Conservation (phyloP, 2,113 vertebrate species). For the Martes martes region DNA sequence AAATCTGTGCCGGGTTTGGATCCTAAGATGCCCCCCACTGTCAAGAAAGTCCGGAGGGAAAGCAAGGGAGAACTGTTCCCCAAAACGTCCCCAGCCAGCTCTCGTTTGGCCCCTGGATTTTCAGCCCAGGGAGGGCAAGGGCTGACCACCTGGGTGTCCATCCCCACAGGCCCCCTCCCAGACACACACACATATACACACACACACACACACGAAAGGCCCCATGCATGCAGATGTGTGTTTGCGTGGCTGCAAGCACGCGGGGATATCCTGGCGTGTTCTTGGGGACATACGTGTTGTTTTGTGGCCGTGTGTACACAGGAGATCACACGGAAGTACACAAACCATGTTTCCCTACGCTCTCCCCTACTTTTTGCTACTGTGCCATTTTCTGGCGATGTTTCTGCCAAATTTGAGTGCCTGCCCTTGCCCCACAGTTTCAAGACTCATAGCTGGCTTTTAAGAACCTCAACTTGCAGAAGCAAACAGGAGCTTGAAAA, state of each 20-base stretch:
- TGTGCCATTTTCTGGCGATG: not conserved
- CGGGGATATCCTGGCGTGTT: not conserved
- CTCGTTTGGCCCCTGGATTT: not conserved
- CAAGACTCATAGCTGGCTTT: slow-evolving; percentile 14
- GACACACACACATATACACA: not conserved
- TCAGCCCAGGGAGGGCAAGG: not conserved
- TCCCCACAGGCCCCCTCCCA: not conserved
- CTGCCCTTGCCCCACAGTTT: not conserved
- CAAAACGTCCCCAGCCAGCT: not conserved
- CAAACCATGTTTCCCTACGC: rapidly evolving
- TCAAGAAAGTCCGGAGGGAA: not conserved
- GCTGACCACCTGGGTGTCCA: no score
- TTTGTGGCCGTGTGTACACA: not conserved
- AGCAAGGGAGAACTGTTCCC: not conserved
- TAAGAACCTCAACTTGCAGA: slow-evolving; percentile 17
- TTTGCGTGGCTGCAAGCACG: no score
- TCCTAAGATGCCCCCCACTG: not conserved
- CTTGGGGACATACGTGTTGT: not conserved
- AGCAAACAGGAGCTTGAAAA: slow-evolving; percentile 49
- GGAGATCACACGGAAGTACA: rapidly evolving
- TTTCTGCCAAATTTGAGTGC: not conserved
- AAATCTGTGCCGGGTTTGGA: not conserved
- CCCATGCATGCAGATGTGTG: rapidly evolving
- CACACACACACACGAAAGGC: not conserved
- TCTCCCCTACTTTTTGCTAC: not conserved